A percentile compares a stretch with the other conserved stretches of the same genome.
Evolutionary conservation across 2,113 vertebrate species (phyloP).

Genomic region (Sorex fumeus): DNA sequence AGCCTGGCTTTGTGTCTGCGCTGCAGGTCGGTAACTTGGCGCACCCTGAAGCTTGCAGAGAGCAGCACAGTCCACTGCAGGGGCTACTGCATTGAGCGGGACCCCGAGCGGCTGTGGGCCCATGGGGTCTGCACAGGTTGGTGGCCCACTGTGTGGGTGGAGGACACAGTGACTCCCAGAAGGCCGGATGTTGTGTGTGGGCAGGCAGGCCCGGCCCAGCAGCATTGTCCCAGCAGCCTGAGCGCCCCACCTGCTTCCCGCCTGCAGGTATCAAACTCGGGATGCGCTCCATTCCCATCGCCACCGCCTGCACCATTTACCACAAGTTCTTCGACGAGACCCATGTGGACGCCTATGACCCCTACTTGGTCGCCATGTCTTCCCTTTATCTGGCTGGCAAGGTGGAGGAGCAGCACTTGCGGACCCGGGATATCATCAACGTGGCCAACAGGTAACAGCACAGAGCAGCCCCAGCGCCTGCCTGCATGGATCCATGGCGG

Average conservation of each 20-base stretch:
- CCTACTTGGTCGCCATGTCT: constrained; percentile 83
- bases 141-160: not conserved
- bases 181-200: not conserved
- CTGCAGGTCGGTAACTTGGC: too few relatives aligned
- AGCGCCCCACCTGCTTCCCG: not conserved
- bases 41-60: too few relatives aligned
- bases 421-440: constrained; percentile 95
- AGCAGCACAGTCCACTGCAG: too few relatives aligned
- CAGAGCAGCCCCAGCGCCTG: not conserved
- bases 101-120: not conserved
- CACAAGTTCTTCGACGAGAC: constrained; percentile 91
- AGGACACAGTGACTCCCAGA: not conserved
- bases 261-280: constrained; percentile 85
- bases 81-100: not conserved
- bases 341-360: constrained; percentile 83
- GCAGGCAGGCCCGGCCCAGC: not conserved
- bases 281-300: constrained; percentile 91
- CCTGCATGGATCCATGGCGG: not conserved
- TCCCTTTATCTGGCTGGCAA: constrained; percentile 80
- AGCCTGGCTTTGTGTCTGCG: too few relatives aligned
- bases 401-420: constrained; percentile 94
- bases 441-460: constrained; percentile 90
- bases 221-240: too few relatives aligned
- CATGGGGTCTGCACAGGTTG: not conserved
- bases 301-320: constrained; percentile 94